These are phyloP conservation scores for Oncorhynchus mykiss DNA, from an alignment of 2,113 vertebrate species.

Conservation along the genomic window DNA sequence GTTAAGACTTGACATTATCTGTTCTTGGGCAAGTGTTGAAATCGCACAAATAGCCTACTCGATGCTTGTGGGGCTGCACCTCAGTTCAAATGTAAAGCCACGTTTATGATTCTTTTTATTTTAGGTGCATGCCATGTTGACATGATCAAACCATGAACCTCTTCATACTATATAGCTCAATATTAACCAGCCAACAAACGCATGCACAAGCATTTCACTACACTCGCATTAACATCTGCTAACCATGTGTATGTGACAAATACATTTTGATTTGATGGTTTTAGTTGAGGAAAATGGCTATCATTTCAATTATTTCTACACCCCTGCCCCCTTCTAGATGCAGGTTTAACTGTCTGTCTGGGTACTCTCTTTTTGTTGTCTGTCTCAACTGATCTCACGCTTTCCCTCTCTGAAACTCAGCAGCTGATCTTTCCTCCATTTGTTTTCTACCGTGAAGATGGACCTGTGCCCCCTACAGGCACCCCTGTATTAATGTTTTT, in stretches of 20 bases:
- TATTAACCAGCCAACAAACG: background rate
- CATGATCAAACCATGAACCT: background rate
- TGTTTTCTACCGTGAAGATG: slow-evolving; percentile 1
- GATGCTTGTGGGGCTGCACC: background rate
- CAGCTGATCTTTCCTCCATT: background rate
- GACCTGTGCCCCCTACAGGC: slow-evolving; percentile 26
- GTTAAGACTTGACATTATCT: too few relatives aligned
- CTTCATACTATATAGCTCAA: background rate
- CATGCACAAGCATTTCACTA: background rate
- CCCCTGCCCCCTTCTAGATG: background rate
- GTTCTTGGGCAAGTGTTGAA: background rate
- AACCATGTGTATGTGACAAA: too few relatives aligned
- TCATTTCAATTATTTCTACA: background rate
- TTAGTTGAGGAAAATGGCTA: background rate
- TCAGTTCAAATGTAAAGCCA: background rate
- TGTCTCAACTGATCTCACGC: background rate
- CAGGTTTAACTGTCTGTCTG: background rate
- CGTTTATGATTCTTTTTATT: too few relatives aligned
- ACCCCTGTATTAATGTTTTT: background rate
- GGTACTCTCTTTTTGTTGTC: background rate
- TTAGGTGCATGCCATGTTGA: background rate
- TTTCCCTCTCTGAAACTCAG: background rate
- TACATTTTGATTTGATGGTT: background rate
- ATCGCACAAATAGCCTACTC: background rate
- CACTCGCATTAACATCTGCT: too few relatives aligned